Evolutionary conservation across 2,797 vertebrate species (phyloP).

Genomic region (Mormyrops attenuatus): DNA sequence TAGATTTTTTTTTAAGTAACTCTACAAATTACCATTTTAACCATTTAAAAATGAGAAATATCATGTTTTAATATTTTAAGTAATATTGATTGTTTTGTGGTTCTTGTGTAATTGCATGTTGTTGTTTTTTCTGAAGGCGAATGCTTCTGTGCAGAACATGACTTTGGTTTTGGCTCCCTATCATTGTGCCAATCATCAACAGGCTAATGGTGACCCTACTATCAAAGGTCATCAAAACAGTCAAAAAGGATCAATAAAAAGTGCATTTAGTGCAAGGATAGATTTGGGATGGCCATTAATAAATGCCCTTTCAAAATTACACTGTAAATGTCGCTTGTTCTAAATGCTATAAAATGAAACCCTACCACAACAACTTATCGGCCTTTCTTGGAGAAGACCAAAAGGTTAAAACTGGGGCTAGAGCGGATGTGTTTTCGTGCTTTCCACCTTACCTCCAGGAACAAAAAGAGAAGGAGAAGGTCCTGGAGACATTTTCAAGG

Average conservation of each 20-base stretch:
- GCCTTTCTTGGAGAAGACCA: neutral
- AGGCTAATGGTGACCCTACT: neutral
- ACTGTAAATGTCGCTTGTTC: neutral
- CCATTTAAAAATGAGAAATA: neutral
- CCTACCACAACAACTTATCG: neutral
- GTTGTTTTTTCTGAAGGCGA: neutral
- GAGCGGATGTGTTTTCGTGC: neutral
- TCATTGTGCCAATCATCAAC: neutral
- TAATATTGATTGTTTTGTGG: neutral
- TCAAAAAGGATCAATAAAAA: neutral
- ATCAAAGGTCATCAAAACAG: neutral
- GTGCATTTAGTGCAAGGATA: neutral
- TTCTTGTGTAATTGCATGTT: neutral
- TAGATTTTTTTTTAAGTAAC: neutral
- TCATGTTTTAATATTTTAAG: neutral
- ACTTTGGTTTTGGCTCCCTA: neutral
- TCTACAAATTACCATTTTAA: neutral
- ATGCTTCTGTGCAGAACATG: neutral
- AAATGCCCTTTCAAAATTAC: neutral
- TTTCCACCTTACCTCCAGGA: neutral
- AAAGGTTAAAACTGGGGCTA: neutral
- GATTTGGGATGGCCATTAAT: neutral
- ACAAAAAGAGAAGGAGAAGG: neutral
- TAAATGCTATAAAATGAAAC: neutral
- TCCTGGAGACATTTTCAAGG: neutral